Conservation (phyloP, 2,888 invertebrate species). For the Apamea crenata region DNA sequence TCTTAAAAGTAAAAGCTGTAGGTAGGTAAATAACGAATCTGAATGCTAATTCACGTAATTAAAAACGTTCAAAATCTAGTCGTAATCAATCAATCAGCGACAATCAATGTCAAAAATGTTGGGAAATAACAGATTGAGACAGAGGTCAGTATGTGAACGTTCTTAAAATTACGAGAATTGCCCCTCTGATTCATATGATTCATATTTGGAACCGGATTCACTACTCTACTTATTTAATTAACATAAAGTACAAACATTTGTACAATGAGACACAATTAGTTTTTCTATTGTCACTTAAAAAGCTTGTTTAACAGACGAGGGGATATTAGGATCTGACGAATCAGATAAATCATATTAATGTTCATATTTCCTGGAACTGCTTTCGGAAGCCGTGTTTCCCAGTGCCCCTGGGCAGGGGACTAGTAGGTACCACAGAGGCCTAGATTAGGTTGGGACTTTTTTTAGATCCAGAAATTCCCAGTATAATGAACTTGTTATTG, state of each 20-base stretch:
- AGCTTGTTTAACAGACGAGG: neutral
- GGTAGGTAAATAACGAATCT: neutral
- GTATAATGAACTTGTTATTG: slow-evolving; percentile 20
- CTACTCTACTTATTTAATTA: neutral
- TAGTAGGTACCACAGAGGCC: neutral
- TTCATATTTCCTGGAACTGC: slow-evolving; percentile 14
- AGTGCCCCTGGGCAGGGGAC: neutral
- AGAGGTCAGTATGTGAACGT: too few relatives aligned
- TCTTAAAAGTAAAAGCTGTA: neutral
- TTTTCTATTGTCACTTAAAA: neutral
- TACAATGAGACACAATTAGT: neutral
- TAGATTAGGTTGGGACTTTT: slow-evolving; percentile 29
- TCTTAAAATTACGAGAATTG: too few relatives aligned
- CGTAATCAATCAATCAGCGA: too few relatives aligned
- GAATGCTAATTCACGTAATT: too few relatives aligned
- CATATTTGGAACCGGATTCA: neutral
- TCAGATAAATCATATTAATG: slow-evolving; percentile 7
- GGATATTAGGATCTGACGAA: slow-evolving; percentile 3
- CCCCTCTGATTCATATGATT: neutral
- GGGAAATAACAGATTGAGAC: too few relatives aligned
- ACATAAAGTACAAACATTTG: neutral
- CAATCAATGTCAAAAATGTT: too few relatives aligned
- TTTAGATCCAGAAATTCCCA: slow-evolving; percentile 21
- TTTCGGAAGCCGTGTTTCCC: slow-evolving; percentile 16
- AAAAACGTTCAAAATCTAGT: too few relatives aligned